phyloP scores from a whole-genome alignment of 2,888 invertebrate genomes.

The Limnephilus marmoratus region DNA sequence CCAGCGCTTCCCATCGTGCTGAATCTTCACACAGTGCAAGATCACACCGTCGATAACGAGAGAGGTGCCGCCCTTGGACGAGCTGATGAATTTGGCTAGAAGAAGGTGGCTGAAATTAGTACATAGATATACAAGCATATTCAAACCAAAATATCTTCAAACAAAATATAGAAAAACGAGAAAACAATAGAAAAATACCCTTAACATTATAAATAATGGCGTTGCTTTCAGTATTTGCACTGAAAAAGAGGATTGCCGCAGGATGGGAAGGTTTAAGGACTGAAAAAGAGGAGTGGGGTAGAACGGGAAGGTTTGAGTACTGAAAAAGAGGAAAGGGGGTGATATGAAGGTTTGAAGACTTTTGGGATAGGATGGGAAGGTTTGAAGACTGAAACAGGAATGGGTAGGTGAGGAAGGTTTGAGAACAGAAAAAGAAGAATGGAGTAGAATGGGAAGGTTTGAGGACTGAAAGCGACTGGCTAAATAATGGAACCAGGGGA shows the following conservation, averaged over 20 bases:
- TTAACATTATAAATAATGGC: neutral
- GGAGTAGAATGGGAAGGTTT: no score
- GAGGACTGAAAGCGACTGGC: no score
- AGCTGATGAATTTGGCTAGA: neutral
- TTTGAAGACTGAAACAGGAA: no score
- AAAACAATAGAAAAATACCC: neutral
- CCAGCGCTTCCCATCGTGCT: slow-evolving; percentile 47
- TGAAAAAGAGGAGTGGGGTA: no score
- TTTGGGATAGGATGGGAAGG: no score
- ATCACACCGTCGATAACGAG: neutral
- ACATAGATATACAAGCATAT: neutral
- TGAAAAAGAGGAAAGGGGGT: no score
- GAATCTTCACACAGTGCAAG: slow-evolving; percentile 8
- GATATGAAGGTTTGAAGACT: no score
- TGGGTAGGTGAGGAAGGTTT: no score
- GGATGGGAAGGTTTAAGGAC: no score
- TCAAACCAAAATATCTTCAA: neutral
- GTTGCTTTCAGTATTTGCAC: neutral
- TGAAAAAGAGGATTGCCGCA: no score
- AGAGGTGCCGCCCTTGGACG: neutral
- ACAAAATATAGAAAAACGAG: no score
- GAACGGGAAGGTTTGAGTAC: no score
- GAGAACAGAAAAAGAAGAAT: neutral
- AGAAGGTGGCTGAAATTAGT: neutral
- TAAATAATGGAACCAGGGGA: neutral